phyloP scores from a whole-genome alignment of 1,140 invertebrate species.

The Zaprionus africanus region DNA sequence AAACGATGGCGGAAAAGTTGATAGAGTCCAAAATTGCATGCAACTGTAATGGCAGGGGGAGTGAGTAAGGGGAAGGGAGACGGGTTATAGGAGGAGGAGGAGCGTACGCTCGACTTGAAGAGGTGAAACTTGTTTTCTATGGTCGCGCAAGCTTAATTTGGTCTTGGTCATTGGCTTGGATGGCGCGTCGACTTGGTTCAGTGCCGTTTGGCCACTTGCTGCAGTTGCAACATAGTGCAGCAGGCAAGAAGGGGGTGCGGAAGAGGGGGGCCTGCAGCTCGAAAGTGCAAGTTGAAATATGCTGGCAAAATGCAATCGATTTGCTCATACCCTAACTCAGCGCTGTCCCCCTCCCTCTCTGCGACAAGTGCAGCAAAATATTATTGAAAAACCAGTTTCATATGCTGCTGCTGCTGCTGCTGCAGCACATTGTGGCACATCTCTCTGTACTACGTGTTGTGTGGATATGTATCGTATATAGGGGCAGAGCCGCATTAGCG shows the following conservation, averaged over 20 bases:
- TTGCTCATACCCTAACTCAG: slow-evolving; percentile 41
- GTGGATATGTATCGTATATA: neutral
- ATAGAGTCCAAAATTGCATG: slow-evolving; percentile 1
- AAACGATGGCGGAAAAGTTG: slow-evolving; percentile 22
- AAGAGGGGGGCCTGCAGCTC: slow-evolving; percentile 20
- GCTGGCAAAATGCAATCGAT: slow-evolving; percentile 72
- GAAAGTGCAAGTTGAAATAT: slow-evolving; percentile 77
- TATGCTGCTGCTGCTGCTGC: slow-evolving; percentile 27
- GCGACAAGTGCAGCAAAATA: slow-evolving; percentile 47
- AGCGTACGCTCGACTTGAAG: slow-evolving; percentile 32
- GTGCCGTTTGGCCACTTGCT: slow-evolving; percentile 32
- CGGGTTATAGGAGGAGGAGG: neutral
- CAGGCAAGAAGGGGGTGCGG: neutral
- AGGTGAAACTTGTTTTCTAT: slow-evolving; percentile 73
- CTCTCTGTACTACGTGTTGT: slow-evolving; percentile 8
- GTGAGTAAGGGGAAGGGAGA: too few species aligned
- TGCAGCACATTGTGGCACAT: slow-evolving; percentile 16
- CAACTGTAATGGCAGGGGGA: neutral
- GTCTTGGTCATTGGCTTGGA: slow-evolving; percentile 78
- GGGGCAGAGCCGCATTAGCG: slow-evolving; percentile 16
- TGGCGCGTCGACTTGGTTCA: slow-evolving; percentile 11
- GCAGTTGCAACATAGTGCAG: slow-evolving; percentile 31
- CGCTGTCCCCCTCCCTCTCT: slow-evolving; percentile 1
- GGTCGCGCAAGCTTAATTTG: slow-evolving; percentile 61
- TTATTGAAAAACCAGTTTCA: slow-evolving; percentile 71